Evolutionary conservation across 1,140 invertebrate species (phyloP).

Genomic region (Drosophila ohnishii): DNA sequence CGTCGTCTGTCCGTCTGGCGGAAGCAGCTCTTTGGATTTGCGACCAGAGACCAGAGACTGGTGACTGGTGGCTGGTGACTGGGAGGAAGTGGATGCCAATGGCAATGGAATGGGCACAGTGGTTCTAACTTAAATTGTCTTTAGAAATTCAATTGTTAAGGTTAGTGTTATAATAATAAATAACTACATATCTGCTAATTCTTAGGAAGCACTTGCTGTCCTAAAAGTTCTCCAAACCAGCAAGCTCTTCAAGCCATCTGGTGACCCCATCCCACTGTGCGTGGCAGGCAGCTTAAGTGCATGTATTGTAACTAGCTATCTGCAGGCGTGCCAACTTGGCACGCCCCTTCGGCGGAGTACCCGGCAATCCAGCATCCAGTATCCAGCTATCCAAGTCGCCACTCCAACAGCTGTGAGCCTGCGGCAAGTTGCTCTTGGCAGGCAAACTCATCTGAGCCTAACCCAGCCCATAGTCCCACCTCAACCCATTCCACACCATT

Average conservation of each 20-base stretch:
- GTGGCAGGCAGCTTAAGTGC: slow-evolving; percentile 51
- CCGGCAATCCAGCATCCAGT: slow-evolving; percentile 29
- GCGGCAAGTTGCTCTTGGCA: slow-evolving; percentile 41
- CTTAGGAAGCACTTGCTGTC: too few species aligned
- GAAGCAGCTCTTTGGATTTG: slow-evolving; percentile 28
- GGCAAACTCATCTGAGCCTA: slow-evolving; percentile 17
- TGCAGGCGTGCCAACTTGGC: slow-evolving; percentile 58
- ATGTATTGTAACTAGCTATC: slow-evolving; percentile 71
- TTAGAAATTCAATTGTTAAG: background rate
- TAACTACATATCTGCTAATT: too few species aligned
- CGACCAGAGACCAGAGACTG: slow-evolving; percentile 8
- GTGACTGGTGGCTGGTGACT: slow-evolving; percentile 3
- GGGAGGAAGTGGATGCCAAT: slow-evolving; percentile 24
- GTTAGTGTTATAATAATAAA: background rate
- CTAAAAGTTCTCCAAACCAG: background rate
- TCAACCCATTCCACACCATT: background rate
- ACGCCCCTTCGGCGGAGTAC: slow-evolving; percentile 41
- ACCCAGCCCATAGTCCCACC: slow-evolving; percentile 14
- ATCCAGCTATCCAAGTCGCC: slow-evolving; percentile 35
- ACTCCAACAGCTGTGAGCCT: slow-evolving; percentile 57
- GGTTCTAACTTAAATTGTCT: background rate
- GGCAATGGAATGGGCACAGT: slow-evolving; percentile 14
- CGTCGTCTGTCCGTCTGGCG: slow-evolving; percentile 60
- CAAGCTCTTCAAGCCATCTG: slow-evolving; percentile 5
- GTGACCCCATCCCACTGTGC: slow-evolving; percentile 39